phyloP scores from a whole-genome alignment of 1,140 invertebrate species.

The Cecropterus lyciades region DNA sequence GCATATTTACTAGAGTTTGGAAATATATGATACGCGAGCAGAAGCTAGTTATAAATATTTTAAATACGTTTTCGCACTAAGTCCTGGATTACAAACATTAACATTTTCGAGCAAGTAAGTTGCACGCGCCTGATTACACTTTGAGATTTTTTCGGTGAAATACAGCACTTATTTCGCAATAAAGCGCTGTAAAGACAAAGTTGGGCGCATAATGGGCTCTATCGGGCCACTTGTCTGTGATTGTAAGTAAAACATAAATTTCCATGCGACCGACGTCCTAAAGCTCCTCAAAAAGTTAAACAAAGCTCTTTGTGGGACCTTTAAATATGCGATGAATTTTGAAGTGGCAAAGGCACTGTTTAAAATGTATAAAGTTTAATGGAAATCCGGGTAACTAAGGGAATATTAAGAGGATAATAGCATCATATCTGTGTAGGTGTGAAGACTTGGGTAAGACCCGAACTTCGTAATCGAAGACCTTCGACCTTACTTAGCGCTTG shows the following conservation, averaged over 20 bases:
- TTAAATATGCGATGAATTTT: constrained; percentile 77
- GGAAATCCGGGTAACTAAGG: constrained; percentile 61
- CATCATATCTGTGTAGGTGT: constrained; percentile 23
- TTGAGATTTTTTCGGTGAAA: neutral
- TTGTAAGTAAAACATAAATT: constrained; percentile 45
- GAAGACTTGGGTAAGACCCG: constrained; percentile 9
- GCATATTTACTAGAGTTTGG: no score
- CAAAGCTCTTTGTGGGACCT: constrained; percentile 68
- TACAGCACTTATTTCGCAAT: constrained; percentile 9
- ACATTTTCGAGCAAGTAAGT: neutral
- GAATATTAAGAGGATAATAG: constrained; percentile 67
- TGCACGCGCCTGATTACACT: constrained; percentile 1
- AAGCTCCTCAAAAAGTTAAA: constrained; percentile 67
- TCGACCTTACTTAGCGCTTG: neutral
- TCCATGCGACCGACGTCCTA: constrained; percentile 38
- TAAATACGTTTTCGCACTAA: no score
- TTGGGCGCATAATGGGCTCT: constrained; percentile 2
- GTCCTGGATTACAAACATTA: neutral
- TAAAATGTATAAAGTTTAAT: constrained; percentile 77
- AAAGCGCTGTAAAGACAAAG: constrained; percentile 13
- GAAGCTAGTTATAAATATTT: no score
- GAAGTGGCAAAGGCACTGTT: constrained; percentile 67
- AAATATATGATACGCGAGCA: no score
- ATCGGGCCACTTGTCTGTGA: constrained; percentile 28
- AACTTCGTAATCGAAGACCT: constrained; percentile 19